Evolutionary conservation across 2,113 vertebrate species (phyloP), one percentile per base, ranked within the genome.

Genomic region (Tenrec ecaudatus): DNA sequence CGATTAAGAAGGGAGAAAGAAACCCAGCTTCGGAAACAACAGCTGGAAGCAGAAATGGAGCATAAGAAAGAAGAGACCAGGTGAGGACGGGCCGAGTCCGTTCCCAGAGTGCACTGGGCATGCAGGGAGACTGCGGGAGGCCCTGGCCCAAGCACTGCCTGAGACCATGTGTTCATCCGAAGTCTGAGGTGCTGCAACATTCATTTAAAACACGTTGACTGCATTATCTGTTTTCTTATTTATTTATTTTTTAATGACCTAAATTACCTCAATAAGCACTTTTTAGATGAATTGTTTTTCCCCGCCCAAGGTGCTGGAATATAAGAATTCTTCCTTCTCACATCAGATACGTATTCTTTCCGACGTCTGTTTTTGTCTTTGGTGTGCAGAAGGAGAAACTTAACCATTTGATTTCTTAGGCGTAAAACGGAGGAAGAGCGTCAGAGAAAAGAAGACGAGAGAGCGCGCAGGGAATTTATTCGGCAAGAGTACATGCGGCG

Each of bases 401-500:
- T 82, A 79, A 76, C 64, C 62, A 53, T 94, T 93, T 88, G 3
- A 14, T 92, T 92, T 94, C 90, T 62, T 94, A 99, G 99, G 92
- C 96, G 99, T 90, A 99, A 99, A 97, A 99, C 99, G 3, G 99
- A 99, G 96, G 99, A 99, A 96, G 99, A 99, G 95, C 99, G 99
- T 84, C 96, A 98, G 96, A 99, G 98, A 97, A 99, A 99, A 96
- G 99, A 99, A 96, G 99, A 99, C 69, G 99, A 99, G 93, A 98
- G 98, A 93, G 98, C 99, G 38, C 98, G 99, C 31, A 97, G 98
- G 92, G 99, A 99, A 94, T 99, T 99, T 96, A 99, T 99, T 97
- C 99, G 99, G 96, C 99, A 99, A 97, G 99, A 99, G 80, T 99
- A 99, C 89, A 98, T 99, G 97, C 98, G 99, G 88, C 98, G 99